Percentiles rank a stretch among this genome's conserved stretches.
Conservation (phyloP, 2,113 vertebrate species). For the Peromyscus californicus region DNA sequence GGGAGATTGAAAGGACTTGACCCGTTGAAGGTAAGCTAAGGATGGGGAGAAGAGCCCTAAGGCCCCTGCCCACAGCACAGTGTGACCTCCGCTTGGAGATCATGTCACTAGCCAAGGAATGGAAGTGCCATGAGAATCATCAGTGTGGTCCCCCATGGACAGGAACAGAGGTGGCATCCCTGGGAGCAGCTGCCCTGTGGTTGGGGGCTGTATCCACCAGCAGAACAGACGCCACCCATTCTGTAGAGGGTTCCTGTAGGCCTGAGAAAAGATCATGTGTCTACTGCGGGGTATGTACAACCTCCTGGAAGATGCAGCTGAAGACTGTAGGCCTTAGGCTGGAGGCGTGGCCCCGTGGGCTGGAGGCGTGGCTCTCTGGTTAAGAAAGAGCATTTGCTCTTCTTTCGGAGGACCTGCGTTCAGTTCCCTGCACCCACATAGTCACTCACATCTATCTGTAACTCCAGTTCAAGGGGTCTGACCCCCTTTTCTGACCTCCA, state of each 20-base stretch:
- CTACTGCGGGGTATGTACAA: not conserved
- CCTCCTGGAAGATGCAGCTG: not conserved
- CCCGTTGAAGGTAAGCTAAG: too few species aligned
- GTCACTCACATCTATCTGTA: not conserved
- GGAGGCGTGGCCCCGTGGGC: too few species aligned
- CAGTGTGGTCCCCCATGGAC: not conserved
- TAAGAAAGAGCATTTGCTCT: not conserved
- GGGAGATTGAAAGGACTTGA: too few species aligned
- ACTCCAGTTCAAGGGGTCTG: not conserved
- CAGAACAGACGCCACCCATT: fast-evolving
- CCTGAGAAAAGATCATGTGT: fast-evolving
- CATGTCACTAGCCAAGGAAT: not conserved
- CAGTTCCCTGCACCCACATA: not conserved
- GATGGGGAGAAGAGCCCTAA: too few species aligned
- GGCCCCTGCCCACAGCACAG: fast-evolving
- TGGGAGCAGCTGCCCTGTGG: fast-evolving
- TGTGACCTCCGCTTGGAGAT: fast-evolving
- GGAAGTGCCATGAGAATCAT: not conserved
- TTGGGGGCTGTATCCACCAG: fast-evolving
- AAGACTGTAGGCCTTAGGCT: not conserved
- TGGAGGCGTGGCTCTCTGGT: not conserved
- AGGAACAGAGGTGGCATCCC: not conserved
- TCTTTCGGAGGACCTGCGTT: not conserved
- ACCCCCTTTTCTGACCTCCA: not conserved
- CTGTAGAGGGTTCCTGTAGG: not conserved